Percentiles rank a stretch among this genome's conserved stretches.
These are phyloP conservation scores for Aegotheles bennettii DNA, from an alignment of 2,113 vertebrate species.

Conservation along the genomic window DNA sequence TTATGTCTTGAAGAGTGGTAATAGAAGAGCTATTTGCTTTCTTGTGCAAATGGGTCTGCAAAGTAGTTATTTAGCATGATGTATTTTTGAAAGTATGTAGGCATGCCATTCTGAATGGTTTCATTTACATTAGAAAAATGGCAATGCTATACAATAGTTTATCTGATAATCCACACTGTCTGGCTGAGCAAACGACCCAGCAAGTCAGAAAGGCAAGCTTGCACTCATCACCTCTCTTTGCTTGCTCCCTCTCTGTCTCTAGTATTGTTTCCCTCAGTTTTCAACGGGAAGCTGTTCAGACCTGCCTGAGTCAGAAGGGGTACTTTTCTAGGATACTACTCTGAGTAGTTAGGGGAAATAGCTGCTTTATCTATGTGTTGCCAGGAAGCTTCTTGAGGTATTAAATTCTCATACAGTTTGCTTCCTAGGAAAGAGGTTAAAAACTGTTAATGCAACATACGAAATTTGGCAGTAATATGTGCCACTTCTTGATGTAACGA, in stretches of 20 bases:
- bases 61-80: background rate
- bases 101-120: background rate
- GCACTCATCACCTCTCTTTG: rapidly evolving
- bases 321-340: background rate
- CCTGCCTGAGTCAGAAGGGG: background rate
- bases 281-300: background rate
- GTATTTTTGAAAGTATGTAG: background rate
- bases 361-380: background rate
- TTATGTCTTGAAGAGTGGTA: background rate
- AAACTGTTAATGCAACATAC: background rate
- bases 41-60: background rate
- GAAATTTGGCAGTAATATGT: background rate
- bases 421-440: background rate
- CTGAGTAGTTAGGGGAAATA: background rate
- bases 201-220: background rate
- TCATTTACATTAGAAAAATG: conserved; percentile 53
- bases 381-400: background rate
- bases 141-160: background rate
- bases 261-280: background rate
- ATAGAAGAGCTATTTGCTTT: conserved; percentile 6
- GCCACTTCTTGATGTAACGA: background rate
- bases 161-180: conserved; percentile 34
- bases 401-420: background rate
- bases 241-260: background rate
- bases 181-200: background rate